Evolutionary conservation across 2,113 vertebrate species (phyloP).

Genomic region (Platysternon megacephalum): DNA sequence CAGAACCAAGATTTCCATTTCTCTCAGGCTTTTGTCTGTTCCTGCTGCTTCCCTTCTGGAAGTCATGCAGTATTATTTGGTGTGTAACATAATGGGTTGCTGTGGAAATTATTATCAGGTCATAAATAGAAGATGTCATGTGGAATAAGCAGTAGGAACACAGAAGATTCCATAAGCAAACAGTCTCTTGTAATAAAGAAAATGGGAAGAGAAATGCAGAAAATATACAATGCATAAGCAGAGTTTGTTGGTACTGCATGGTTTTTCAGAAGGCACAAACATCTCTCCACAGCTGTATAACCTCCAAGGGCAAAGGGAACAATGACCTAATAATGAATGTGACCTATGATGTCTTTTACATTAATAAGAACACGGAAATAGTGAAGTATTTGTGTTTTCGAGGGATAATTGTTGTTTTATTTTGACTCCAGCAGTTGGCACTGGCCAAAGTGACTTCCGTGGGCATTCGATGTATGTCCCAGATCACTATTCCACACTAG

Average conservation of each 20-base stretch:
- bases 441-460: slow-evolving; percentile 83
- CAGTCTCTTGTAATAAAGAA: slow-evolving; percentile 46
- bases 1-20: slow-evolving; percentile 29
- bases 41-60: slow-evolving; percentile 64
- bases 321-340: background rate
- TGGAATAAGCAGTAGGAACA: slow-evolving; percentile 42
- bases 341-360: background rate
- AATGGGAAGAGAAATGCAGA: slow-evolving; percentile 48
- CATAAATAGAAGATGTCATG: slow-evolving; percentile 67
- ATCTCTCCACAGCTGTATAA: background rate
- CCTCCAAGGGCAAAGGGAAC: slow-evolving; percentile 2
- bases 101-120: slow-evolving; percentile 73
- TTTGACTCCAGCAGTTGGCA: slow-evolving; percentile 79
- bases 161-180: slow-evolving; percentile 63
- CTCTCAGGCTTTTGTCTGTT: slow-evolving; percentile 67
- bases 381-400: slow-evolving; percentile 29
- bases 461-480: slow-evolving; percentile 88
- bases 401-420: slow-evolving; percentile 66
- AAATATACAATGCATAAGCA: background rate
- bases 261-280: slow-evolving; percentile 18
- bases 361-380: background rate
- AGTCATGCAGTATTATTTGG: slow-evolving; percentile 39
- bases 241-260: slow-evolving; percentile 40
- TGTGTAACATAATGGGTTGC: slow-evolving; percentile 73
- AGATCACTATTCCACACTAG: slow-evolving; percentile 89